A percentile compares a stretch with the other conserved stretches of the same genome.
These are phyloP conservation scores for Melanocharis versteri DNA, from an alignment of 2,113 vertebrate genomes.

Conservation along the genomic window DNA sequence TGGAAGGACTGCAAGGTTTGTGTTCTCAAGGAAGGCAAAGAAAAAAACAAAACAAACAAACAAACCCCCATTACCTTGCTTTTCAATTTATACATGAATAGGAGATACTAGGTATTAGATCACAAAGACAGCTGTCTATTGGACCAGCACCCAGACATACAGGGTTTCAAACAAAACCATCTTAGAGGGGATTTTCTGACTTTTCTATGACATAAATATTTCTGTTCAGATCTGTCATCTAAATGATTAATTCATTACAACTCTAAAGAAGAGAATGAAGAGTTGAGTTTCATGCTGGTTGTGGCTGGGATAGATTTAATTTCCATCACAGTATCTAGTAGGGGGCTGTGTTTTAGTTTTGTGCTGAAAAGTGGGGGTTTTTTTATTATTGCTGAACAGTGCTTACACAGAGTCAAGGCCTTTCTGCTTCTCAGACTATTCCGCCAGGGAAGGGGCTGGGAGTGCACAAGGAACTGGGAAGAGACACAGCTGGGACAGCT, in stretches of 20 bases:
- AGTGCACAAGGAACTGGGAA: background rate
- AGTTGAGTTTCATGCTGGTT: background rate
- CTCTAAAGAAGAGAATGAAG: background rate
- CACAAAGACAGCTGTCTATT: background rate
- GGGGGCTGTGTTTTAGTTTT: background rate
- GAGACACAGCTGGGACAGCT: background rate
- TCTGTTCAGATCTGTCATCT: background rate
- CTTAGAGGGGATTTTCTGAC: background rate
- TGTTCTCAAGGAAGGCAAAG: background rate
- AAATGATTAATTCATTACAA: background rate
- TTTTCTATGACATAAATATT: background rate
- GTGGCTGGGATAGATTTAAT: background rate
- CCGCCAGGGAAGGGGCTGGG: background rate
- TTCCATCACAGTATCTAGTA: background rate
- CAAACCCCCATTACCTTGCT: fast-evolving
- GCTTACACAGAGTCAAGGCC: background rate
- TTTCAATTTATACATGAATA: background rate
- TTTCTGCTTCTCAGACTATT: background rate
- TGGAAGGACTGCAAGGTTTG: fast-evolving
- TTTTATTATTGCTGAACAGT: background rate
- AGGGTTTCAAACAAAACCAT: background rate
- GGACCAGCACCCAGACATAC: background rate
- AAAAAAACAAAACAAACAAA: fast-evolving
- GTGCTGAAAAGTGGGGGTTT: background rate
- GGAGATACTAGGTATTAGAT: background rate